These are phyloP conservation scores for Propithecus deckenii DNA, from an alignment of 2,797 vertebrate species.

Conservation along the genomic window DNA sequence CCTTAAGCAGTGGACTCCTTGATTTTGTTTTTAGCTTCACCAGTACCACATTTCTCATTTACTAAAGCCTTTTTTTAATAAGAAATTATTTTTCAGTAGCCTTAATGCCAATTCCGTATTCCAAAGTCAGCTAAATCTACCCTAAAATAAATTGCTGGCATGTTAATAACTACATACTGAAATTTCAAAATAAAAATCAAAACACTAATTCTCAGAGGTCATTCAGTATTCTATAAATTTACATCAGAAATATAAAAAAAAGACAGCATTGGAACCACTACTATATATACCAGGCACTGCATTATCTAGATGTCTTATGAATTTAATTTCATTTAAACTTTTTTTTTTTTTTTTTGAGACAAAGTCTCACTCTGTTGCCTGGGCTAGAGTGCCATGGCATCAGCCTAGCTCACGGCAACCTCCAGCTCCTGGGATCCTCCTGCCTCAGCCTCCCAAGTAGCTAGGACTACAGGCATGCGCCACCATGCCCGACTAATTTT, in stretches of 20 bases:
- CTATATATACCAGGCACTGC: background rate
- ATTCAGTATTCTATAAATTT: background rate
- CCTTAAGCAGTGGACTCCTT: background rate
- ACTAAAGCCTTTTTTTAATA: background rate
- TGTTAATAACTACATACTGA: background rate
- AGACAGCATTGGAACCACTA: background rate
- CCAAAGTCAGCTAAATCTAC: slow-evolving; percentile 1
- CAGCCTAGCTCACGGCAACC: no score
- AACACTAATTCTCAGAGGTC: background rate
- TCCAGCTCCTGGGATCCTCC: no score
- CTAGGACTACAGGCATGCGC: no score
- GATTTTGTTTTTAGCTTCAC: background rate
- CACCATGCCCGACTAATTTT: no score
- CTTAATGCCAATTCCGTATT: background rate
- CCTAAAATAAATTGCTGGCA: background rate
- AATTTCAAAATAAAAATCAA: slow-evolving; percentile 36
- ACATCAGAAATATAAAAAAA: background rate
- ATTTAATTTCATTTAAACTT: background rate
- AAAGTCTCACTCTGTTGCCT: no score
- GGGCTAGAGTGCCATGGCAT: no score
- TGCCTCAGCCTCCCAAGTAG: no score
- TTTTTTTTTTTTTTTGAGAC: no score
- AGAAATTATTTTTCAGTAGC: background rate
- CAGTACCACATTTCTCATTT: background rate
- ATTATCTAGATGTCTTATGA: slow-evolving; percentile 7